A percentile compares a stretch with the other conserved stretches of the same genome.
Conservation (phyloP, 2,797 vertebrate species). For the Natrix natrix region DNA sequence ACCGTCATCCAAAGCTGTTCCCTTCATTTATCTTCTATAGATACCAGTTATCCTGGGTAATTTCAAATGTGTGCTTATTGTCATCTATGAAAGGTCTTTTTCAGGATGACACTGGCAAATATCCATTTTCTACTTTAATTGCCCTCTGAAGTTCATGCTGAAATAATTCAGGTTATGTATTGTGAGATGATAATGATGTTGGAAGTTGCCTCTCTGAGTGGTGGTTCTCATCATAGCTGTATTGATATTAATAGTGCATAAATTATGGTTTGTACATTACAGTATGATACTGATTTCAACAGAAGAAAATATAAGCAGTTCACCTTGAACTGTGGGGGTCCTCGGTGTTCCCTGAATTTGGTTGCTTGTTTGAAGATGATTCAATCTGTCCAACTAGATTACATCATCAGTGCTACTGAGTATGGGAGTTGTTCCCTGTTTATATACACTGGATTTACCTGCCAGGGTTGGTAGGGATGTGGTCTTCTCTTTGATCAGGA, state of each 20-base stretch:
- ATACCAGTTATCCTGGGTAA: not conserved
- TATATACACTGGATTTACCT: not conserved
- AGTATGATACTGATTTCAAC: not conserved
- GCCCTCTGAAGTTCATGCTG: not conserved
- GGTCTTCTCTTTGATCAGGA: not conserved
- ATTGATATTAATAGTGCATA: not conserved
- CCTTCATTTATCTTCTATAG: conserved; percentile 28
- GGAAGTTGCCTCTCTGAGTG: not conserved
- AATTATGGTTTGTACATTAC: not conserved
- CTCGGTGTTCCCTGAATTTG: not conserved
- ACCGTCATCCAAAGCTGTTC: conserved; percentile 1
- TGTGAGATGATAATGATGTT: conserved; percentile 8
- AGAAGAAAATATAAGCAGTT: not conserved
- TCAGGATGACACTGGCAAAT: not conserved
- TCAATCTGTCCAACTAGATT: not conserved
- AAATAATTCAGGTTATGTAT: conserved; percentile 21
- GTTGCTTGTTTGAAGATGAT: not conserved
- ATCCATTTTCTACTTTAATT: conserved; percentile 4
- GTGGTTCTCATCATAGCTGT: not conserved
- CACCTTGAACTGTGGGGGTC: not conserved
- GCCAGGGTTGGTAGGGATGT: not conserved
- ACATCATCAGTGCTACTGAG: not conserved
- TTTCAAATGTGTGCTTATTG: conserved; percentile 28
- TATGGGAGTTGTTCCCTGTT: not conserved
- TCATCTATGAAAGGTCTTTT: conserved; percentile 24